Evolutionary conservation across 2,888 invertebrate species (phyloP), one percentile per base, ranked within the genome.

Genomic region (Synanthedon myopaeformis): DNA sequence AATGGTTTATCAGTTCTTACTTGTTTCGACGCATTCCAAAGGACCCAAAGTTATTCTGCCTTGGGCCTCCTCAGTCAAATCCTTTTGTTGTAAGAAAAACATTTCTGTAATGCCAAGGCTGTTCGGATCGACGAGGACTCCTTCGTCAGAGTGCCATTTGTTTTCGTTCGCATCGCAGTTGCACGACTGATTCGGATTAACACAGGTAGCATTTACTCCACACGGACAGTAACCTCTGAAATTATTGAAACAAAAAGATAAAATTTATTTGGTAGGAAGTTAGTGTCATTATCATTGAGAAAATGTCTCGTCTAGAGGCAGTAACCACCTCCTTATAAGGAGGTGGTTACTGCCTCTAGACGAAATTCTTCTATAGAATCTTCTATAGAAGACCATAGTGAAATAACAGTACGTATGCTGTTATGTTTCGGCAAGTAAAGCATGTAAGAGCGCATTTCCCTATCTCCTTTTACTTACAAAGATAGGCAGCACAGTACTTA

Each of bases 11-110:
- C 5, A 23, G 23, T 23, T 35, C 92, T 90, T 85, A 97, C 97
- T 96, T 55, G 96, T 96, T 89, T 97, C 97, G 54, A 96, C 96
- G 82, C 97, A 98, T 79, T 96, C 95, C 62, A 98, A 83, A 1
- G 97, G 95, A 3, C 97, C 97, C 53, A 97, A 82, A 1, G 96
- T 96, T 51, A 98, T 94, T 62, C 96, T 89, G 1, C 95, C 96
- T 63, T 94, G 92, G 1, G 96, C 94, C 71, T 96, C 94, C 60
- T 92, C 92, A 53, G 93, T 92, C 59, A 96, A 81, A 72, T 94
- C 92, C 63, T 93, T 92, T 69, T 96, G 96, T 69, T 96, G 96
- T 52, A 96, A 82, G 72, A 97, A 96, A 61, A 94, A 93, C 93
- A 97, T 95, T 72, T 95, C 93, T 4, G 93, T 96, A 54, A 97